Base-by-base conservation (phyloP, 2,888 invertebrate species). In the Autographa pulchrina region DNA sequence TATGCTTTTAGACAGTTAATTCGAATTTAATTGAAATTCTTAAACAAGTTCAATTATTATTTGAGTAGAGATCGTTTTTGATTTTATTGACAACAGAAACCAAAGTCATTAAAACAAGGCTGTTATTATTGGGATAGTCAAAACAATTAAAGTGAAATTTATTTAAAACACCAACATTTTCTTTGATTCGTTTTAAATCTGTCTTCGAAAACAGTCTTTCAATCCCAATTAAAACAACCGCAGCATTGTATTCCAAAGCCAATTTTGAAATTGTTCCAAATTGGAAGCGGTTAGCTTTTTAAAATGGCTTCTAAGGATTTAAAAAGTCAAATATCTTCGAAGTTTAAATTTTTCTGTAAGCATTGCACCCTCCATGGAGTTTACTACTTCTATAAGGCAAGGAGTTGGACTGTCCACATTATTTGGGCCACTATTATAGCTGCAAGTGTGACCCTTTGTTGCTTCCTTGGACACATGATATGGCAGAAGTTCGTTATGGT, bases 361-460 rank as follows among this genome's bases (percentile, higher is more conserved):
- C 91, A 93, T 52, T 89, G 90, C 63, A 92, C 92, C 0, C 78
- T 94, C 0, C 94, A 95, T 41, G 95, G 95, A 0, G 81, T 92
- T 0, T 91, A 88, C 70, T 94, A 94, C 70, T 92, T 93, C 73
- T 88, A 85, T 43, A 84, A 81, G 13, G 85, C 79, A 4, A 75
- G 81, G 0, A 81, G 80, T 0, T 84, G 82, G 72, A 84, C 82
- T 75, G 81, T 90, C 0, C 84, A 88, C 9, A 20, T 82, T 0
- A 59, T 88, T 0, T 95, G 95, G 95, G 59, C 77, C 0, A 8
- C 82, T 8, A 88, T 93, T 8, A 85, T 94, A 11, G 72, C 81
- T 0, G 77, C 86, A 3, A 90, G 93, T 20, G 18, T 91, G 2
- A 76, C 74, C 0, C 78, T 95, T 1, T 94, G 93, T 73, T 88